Conservation (phyloP, 1,140 invertebrate genomes). For the Pogonus chalceus region DNA sequence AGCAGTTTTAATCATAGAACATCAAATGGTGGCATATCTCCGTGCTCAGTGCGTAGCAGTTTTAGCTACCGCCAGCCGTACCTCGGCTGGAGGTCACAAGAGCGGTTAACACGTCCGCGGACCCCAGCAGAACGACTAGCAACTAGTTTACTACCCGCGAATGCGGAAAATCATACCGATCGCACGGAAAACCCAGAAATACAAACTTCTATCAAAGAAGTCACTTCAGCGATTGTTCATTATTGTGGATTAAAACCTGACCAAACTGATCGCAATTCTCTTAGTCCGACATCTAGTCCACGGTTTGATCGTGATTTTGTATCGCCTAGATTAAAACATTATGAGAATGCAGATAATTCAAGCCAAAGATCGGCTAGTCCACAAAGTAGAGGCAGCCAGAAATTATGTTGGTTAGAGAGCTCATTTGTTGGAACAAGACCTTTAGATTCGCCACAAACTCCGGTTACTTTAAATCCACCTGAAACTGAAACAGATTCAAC, state of each 20-base stretch:
- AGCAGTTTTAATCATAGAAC: constrained; percentile 46
- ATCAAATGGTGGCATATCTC: constrained; percentile 32
- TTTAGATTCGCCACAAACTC: constrained; percentile 73
- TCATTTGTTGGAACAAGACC: constrained; percentile 79
- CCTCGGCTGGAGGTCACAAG: constrained; percentile 81
- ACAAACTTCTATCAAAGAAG: constrained; percentile 81
- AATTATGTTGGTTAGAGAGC: constrained; percentile 78
- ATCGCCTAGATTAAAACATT: constrained; percentile 20
- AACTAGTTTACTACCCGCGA: constrained; percentile 46
- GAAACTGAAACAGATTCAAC: constrained; percentile 36
- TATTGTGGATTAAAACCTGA: constrained; percentile 65
- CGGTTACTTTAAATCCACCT: constrained; percentile 52
- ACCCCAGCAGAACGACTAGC: constrained; percentile 75
- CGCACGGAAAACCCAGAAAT: constrained; percentile 59
- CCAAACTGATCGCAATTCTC: constrained; percentile 34
- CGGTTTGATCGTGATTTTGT: constrained; percentile 19
- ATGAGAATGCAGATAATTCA: constrained; percentile 24
- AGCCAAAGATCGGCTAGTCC: constrained; percentile 29
- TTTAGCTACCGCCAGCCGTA: constrained; percentile 67
- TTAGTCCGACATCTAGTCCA: constrained; percentile 16
- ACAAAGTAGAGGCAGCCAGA: constrained; percentile 42
- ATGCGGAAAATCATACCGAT: constrained; percentile 31
- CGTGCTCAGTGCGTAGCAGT: constrained; percentile 43
- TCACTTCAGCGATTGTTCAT: constrained; percentile 85
- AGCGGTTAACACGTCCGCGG: constrained; percentile 61